Conservation (phyloP, 2,888 invertebrate species). For the Byasa hedistus region DNA sequence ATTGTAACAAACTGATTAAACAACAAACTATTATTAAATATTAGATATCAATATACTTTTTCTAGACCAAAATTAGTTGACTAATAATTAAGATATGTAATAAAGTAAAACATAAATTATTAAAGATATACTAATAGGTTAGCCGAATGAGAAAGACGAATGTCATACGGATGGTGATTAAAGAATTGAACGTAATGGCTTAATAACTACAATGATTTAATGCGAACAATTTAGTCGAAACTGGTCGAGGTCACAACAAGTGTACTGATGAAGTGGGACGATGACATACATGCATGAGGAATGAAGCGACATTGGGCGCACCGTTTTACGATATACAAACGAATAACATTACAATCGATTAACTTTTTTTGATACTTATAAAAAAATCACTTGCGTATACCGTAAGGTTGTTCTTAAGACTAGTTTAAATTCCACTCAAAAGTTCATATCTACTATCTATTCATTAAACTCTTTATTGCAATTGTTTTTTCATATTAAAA, state of each 20-base stretch:
- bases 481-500: background rate
- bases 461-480: background rate
- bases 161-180: background rate
- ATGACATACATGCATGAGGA: conserved; percentile 46
- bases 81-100: background rate
- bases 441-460: background rate
- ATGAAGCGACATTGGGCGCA: conserved; percentile 28
- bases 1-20: background rate
- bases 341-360: background rate
- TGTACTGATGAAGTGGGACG: conserved; percentile 47
- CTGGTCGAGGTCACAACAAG: conserved; percentile 62
- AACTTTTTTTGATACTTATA: background rate
- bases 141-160: background rate
- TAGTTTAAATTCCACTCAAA: background rate
- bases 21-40: background rate
- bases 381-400: too few species aligned
- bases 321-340: conserved; percentile 4
- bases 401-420: too few species aligned
- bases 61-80: background rate
- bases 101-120: background rate
- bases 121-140: background rate
- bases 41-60: background rate
- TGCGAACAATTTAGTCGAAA: conserved; percentile 12
- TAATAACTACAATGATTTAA: conserved; percentile 17
- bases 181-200: conserved; percentile 1